phyloP scores from a whole-genome alignment of 1,140 invertebrate species.

The Pollicipes pollicipes region DNA sequence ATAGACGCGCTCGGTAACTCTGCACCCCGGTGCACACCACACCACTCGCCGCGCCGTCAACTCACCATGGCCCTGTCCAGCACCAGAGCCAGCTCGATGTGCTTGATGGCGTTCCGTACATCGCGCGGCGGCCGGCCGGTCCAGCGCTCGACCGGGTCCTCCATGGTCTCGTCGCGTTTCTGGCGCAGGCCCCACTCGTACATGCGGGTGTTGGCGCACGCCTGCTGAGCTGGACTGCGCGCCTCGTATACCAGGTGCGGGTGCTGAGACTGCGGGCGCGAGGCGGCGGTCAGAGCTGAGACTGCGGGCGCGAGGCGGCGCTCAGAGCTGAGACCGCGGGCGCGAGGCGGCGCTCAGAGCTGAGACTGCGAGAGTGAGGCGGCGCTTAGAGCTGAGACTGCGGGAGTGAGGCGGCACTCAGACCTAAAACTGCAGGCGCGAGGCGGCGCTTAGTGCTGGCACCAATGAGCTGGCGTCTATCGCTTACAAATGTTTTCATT shows the following conservation, averaged over 20 bases:
- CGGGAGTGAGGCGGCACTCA: no score
- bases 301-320: not conserved
- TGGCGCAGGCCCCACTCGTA: conserved; percentile 48
- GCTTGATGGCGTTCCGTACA: conserved; percentile 71
- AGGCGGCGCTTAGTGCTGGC: no score
- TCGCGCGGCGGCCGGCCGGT: conserved; percentile 31
- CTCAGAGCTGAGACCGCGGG: conserved; percentile 24
- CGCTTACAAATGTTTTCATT: no score
- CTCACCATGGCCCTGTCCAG: conserved; percentile 77
- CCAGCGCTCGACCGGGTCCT: no score
- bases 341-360: conserved; percentile 24
- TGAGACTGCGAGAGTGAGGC: not conserved
- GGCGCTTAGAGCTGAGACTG: no score
- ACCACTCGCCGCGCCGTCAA: no score
- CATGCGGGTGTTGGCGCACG: conserved; percentile 61
- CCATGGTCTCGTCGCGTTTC: not conserved
- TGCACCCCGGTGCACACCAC: no score
- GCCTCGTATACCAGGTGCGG: conserved; percentile 90
- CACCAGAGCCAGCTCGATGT: conserved; percentile 77
- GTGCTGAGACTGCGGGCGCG: conserved; percentile 31
- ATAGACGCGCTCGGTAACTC: no score
- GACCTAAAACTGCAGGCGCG: no score
- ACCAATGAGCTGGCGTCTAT: no score
- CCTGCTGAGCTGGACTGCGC: conserved; percentile 63
- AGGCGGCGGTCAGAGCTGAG: conserved; percentile 25